Conservation (phyloP, 2,797 vertebrate species). For the Remorina albescens region DNA sequence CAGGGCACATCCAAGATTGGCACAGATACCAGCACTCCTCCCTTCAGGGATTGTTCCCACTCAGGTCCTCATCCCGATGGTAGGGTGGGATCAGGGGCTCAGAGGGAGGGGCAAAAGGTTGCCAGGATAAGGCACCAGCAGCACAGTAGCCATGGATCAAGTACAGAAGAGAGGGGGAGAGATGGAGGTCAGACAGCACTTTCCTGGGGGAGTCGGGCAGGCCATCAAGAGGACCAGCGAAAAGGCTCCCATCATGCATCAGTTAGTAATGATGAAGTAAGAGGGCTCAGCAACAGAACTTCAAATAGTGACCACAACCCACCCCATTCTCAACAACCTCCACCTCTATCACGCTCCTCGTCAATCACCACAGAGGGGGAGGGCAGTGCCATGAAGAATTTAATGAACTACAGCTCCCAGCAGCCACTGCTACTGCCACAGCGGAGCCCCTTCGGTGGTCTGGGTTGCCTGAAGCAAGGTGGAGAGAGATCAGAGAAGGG, state of each 20-base stretch:
- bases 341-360: conserved; percentile 57
- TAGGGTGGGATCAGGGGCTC: conserved; percentile 74
- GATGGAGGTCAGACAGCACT: conserved; percentile 79
- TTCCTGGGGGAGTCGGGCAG: conserved; percentile 76
- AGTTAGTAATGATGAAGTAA: conserved; percentile 82
- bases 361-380: conserved; percentile 79
- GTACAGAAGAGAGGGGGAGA: conserved; percentile 81
- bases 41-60: conserved; percentile 82
- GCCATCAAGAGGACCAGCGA: conserved; percentile 83
- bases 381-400: conserved; percentile 94
- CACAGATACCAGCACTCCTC: conserved; percentile 86
- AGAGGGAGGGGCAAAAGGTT: conserved; percentile 90
- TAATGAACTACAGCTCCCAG: conserved; percentile 96
- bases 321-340: conserved; percentile 58
- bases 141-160: conserved; percentile 80
- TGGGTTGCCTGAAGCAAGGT: conserved; percentile 90
- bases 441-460: conserved; percentile 91
- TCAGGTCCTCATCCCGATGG: conserved; percentile 65
- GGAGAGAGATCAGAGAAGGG: conserved; percentile 82
- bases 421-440: conserved; percentile 90
- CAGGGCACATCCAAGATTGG: conserved; percentile 74
- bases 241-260: conserved; percentile 82
- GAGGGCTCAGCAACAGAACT: conserved; percentile 69
- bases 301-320: conserved; percentile 65
- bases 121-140: conserved; percentile 96